Evolutionary conservation across 2,113 vertebrate genomes (phyloP), one percentile per base, ranked within the genome.

Genomic region (Trogon melanurus): DNA sequence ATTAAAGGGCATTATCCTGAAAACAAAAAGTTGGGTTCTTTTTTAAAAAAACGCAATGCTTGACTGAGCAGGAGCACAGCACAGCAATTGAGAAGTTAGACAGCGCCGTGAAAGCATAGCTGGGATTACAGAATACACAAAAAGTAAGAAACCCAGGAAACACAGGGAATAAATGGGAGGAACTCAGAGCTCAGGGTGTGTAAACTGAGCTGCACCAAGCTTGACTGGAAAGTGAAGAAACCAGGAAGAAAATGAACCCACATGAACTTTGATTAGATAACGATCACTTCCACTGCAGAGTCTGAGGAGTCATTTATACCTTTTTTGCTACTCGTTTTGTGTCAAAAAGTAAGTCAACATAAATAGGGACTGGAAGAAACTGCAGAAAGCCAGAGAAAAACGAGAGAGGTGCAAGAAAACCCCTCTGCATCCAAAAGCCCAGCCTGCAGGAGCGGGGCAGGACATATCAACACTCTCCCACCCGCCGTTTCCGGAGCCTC

Each of bases 61-160:
- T 88, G 65, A 62, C 16, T 64, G 69, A 91, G 75, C 88, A 87
- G 62, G n/a, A 72, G 51, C 47, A 57, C 0, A 0, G 74, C 1
- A 0, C 47, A 36, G 60, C 0, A 6, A 84, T 91, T 90, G 76
- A 86, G 27, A 67, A 86, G 57, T 61, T 23, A 64, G 27, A 12
- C 82, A 79, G 71, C n/a, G 15, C n/a, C 0, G 3, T 56, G 85
- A 78, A 76, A 91, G 65, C 23, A 25, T 0, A 3, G 30, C 79
- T 88, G 45, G 64, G 69, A 91, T 95, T 93, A 71, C 51, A 90
- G 84, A 48, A 30, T 10, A 71, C 5, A 86, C 89, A 95, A 96
- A 84, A 64, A 65, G 26, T 27, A 29, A 81, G 93, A 95, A 96
- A 95, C 75, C 90, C 79, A 3, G 92, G 92, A 93, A 90, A 93